Evolutionary conservation across 2,888 invertebrate genomes (phyloP).

Genomic region (Oasisia sp.): DNA sequence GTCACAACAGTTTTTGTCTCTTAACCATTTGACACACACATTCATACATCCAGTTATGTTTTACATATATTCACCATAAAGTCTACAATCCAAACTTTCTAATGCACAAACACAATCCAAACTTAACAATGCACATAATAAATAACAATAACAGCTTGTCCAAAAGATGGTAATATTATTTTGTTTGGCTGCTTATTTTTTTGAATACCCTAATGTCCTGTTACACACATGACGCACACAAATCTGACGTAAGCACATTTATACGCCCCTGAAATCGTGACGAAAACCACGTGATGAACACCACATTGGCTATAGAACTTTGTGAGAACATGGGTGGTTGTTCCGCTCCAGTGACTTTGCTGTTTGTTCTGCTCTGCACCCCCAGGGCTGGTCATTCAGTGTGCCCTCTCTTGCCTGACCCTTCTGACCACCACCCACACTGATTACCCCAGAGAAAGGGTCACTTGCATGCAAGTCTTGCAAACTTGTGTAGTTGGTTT

Average conservation of each 20-base stretch:
- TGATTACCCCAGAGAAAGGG: not conserved
- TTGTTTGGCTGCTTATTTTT: too few species aligned
- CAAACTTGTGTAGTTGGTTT: not conserved
- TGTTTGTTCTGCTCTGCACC: not conserved
- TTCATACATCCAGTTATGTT: too few species aligned
- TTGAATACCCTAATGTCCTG: not conserved
- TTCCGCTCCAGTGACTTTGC: not conserved
- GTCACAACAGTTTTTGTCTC: too few species aligned
- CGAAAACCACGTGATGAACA: not conserved
- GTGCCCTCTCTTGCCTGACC: not conserved
- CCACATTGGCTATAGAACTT: not conserved
- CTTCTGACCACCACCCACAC: not conserved
- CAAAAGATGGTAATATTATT: not conserved
- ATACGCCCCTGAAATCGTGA: not conserved
- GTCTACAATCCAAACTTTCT: too few species aligned
- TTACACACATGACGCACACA: not conserved
- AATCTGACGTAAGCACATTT: not conserved
- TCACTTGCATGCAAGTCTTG: not conserved
- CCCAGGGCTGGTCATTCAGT: not conserved
- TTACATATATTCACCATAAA: too few species aligned
- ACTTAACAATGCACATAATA: too few species aligned
- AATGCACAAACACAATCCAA: too few species aligned
- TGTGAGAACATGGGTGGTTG: not conserved
- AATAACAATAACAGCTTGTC: too few species aligned
- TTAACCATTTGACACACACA: too few species aligned